A percentile compares a stretch with the other conserved stretches of the same genome.
phyloP scores from a whole-genome alignment of 2,113 vertebrate species.

The Himantopus leucocephalus region DNA sequence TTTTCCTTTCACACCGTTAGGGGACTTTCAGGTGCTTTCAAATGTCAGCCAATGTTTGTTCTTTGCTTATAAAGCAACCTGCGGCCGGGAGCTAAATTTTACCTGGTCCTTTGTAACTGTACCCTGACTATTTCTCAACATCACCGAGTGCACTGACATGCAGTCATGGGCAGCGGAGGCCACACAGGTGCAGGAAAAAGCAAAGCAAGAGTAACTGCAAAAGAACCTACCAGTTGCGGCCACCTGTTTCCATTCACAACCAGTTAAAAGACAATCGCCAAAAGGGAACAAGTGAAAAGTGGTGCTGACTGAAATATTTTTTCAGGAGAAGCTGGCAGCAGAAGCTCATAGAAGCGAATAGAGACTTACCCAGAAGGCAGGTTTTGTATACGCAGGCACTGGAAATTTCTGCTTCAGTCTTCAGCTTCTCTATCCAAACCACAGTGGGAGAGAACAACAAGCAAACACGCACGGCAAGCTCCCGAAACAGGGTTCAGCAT shows the following conservation, averaged over 20 bases:
- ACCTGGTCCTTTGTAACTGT: background rate
- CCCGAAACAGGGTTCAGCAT: background rate
- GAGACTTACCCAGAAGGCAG: background rate
- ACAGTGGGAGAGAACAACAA: fast-evolving
- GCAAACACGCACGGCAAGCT: background rate
- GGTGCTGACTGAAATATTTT: background rate
- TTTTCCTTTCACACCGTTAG: background rate
- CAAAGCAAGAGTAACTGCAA: background rate
- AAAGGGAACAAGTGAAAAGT: background rate
- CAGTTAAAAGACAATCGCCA: background rate
- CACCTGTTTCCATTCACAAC: background rate
- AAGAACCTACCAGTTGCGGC: background rate
- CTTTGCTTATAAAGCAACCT: background rate
- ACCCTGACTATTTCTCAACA: background rate
- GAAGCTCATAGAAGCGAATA: background rate
- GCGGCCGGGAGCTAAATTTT: background rate
- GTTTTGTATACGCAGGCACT: background rate
- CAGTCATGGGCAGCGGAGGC: background rate
- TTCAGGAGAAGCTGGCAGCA: background rate
- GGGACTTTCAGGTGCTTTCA: background rate
- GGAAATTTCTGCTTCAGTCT: background rate
- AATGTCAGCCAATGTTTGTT: background rate
- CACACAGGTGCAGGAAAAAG: background rate
- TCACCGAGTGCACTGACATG: background rate
- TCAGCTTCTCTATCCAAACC: background rate